Percentiles rank a stretch among this genome's conserved stretches.
These are phyloP conservation scores for Zaprionus africanus DNA, from an alignment of 1,140 invertebrate genomes.

Conservation along the genomic window DNA sequence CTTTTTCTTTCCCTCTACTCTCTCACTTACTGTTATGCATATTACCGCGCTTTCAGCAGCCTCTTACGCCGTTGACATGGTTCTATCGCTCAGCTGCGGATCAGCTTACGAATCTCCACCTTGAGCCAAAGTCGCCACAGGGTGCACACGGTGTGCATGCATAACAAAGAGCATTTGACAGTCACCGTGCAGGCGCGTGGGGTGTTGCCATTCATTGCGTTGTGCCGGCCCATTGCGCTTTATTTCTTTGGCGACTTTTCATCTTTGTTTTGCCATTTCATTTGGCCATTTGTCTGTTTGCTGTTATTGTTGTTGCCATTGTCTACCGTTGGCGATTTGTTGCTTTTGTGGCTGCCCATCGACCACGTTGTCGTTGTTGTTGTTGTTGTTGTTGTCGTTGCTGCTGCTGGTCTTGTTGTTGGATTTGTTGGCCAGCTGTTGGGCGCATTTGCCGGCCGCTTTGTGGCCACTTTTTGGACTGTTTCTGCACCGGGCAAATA, in stretches of 20 bases:
- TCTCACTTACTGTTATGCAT: neutral
- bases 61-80: too few relatives aligned
- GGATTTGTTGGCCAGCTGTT: constrained; percentile 61
- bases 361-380: constrained; percentile 31
- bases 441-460: constrained; percentile 60
- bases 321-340: constrained; percentile 46
- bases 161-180: constrained; percentile 10
- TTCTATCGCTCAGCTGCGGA: neutral
- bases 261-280: constrained; percentile 73
- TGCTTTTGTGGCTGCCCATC: constrained; percentile 38
- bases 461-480: constrained; percentile 67
- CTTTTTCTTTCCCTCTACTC: neutral
- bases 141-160: neutral
- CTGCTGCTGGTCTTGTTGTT: constrained; percentile 34
- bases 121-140: neutral
- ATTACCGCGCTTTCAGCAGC: neutral
- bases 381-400: constrained; percentile 27
- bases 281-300: constrained; percentile 62
- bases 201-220: constrained; percentile 17
- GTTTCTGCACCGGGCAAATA: constrained; percentile 23
- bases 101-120: too few relatives aligned
- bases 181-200: neutral
- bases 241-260: constrained; percentile 58
- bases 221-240: constrained; percentile 26
- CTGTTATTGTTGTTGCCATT: constrained; percentile 29